These are phyloP conservation scores for Linurgus olivaceus DNA, from an alignment of 2,797 vertebrate species.

Conservation along the genomic window DNA sequence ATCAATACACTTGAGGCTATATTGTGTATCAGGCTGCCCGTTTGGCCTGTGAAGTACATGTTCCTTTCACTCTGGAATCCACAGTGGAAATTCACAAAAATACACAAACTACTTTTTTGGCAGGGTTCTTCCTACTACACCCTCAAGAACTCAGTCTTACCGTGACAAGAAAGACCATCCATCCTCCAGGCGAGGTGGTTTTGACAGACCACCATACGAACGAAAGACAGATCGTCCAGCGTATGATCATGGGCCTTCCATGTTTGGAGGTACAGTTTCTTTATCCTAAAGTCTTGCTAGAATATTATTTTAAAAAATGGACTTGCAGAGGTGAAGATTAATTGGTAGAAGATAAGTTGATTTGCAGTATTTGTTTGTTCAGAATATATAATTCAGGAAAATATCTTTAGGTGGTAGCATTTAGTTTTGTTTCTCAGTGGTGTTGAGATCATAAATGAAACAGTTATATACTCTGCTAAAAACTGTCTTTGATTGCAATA, in stretches of 20 bases:
- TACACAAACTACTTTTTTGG: not conserved
- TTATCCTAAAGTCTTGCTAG: not conserved
- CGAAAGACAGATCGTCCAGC: constrained; percentile 83
- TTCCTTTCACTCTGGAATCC: not conserved
- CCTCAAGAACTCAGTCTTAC: constrained; percentile 79
- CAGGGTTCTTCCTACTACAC: constrained; percentile 75
- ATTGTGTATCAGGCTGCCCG: not conserved
- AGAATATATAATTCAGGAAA: not conserved
- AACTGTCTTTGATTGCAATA: not conserved
- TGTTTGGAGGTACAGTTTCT: constrained; percentile 81
- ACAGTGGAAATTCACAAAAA: not conserved
- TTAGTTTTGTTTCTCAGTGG: not conserved
- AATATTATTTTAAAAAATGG: not conserved
- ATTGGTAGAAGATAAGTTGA: not conserved
- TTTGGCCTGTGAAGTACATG: not conserved
- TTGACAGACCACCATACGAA: constrained; percentile 87
- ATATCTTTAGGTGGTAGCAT: not conserved
- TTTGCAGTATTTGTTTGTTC: not conserved
- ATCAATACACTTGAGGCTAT: not conserved
- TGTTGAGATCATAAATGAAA: not conserved
- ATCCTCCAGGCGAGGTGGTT: constrained; percentile 84
- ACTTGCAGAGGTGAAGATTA: not conserved
- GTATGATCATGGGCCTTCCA: constrained; percentile 83
- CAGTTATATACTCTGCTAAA: not conserved
- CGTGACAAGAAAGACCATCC: constrained; percentile 84